Conservation (phyloP, 2,888 invertebrate genomes). For the Callyntrura guangdongensis region DNA sequence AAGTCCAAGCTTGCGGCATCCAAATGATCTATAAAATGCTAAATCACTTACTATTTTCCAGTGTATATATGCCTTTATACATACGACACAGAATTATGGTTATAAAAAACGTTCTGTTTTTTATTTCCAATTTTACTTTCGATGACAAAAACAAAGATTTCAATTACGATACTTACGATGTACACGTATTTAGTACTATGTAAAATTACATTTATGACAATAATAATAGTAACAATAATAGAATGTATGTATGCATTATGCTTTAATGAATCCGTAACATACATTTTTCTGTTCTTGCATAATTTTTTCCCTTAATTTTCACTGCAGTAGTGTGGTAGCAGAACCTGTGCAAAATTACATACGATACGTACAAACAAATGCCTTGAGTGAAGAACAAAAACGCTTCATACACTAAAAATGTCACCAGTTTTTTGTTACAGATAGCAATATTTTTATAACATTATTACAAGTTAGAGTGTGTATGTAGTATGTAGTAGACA, state of each 20-base stretch:
- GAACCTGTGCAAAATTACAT: conserved; percentile 44
- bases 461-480: conserved; percentile 8
- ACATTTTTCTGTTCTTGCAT: conserved; percentile 35
- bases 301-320: conserved; percentile 3
- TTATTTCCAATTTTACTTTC: conserved; percentile 75
- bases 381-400: neutral
- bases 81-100: conserved; percentile 20
- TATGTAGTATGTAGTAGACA: conserved; percentile 10
- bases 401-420: conserved; percentile 18
- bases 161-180: conserved; percentile 35
- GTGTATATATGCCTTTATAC: no score
- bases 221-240: conserved; percentile 16
- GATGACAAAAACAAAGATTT: conserved; percentile 53
- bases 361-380: neutral
- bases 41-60: neutral
- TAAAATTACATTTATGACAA: neutral
- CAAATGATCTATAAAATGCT: neutral
- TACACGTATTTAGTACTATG: no score
- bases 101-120: conserved; percentile 72
- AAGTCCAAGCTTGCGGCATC: neutral
- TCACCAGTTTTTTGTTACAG: conserved; percentile 45
- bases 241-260: neutral
- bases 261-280: conserved; percentile 22
- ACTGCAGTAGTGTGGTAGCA: neutral
- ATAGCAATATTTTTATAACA: neutral